Percentiles rank a stretch among this genome's conserved stretches.
phyloP scores from a whole-genome alignment of 2,797 vertebrate genomes.

The Danio aesculapii region DNA sequence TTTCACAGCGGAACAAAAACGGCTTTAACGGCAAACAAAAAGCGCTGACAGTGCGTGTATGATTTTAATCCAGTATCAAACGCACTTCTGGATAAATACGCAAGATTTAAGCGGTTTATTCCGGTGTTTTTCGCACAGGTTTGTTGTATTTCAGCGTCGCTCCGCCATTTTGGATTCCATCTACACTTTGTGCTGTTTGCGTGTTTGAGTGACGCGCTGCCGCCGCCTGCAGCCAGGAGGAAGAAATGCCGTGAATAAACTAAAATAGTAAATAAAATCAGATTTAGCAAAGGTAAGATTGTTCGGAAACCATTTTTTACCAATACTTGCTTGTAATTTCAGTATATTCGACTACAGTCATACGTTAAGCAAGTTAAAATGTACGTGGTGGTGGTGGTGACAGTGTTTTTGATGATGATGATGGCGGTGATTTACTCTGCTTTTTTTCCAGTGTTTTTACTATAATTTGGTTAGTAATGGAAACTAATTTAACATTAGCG shows the following conservation, averaged over 20 bases:
- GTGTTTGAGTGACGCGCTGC: neutral
- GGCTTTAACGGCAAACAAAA: neutral
- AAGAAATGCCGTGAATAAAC: neutral
- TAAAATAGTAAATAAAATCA: too few relatives aligned
- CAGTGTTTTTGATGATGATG: neutral
- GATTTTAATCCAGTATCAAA: too few relatives aligned
- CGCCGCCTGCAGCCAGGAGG: constrained; percentile 55
- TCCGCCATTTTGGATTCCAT: constrained; percentile 73
- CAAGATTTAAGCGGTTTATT: neutral
- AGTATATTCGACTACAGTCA: too few relatives aligned
- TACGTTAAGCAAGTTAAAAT: too few relatives aligned
- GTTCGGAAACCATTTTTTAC: too few relatives aligned
- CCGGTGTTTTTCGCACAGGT: constrained; percentile 58
- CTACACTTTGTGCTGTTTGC: neutral
- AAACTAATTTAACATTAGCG: neutral
- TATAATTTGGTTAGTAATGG: neutral
- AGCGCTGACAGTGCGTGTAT: neutral
- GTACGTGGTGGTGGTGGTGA: neutral
- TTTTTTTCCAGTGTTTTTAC: constrained; percentile 4
- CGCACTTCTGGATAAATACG: neutral
- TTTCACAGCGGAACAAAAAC: neutral
- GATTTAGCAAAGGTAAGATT: too few relatives aligned
- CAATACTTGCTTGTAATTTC: too few relatives aligned
- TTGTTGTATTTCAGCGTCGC: constrained; percentile 47
- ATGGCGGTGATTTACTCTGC: constrained; percentile 1